Evolutionary conservation across 1,140 invertebrate genomes (phyloP).

Genomic region (Drosophila ironensis): DNA sequence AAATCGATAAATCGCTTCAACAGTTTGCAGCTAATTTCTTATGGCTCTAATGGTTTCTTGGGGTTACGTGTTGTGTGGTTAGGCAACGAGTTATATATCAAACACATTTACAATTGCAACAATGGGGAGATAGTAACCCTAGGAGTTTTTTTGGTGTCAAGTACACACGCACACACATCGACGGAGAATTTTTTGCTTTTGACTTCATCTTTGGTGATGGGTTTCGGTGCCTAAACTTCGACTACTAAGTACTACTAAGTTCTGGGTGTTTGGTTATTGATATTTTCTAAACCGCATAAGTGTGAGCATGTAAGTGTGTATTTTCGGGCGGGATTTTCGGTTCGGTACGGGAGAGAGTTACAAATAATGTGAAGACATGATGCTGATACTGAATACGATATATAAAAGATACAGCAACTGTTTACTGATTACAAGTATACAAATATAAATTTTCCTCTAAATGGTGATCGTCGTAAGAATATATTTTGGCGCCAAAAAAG

Average conservation of each 20-base stretch:
- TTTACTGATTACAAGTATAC: constrained; percentile 35
- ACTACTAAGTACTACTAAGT: constrained; percentile 11
- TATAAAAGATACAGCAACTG: constrained; percentile 32
- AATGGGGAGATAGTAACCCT: constrained; percentile 12
- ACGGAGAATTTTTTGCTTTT: constrained; percentile 13
- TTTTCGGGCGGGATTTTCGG: constrained; percentile 18
- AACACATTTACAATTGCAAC: constrained; percentile 19
- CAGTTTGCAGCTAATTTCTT: constrained; percentile 58
- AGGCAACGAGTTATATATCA: constrained; percentile 2
- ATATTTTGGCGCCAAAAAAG: constrained; percentile 21
- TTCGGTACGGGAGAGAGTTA: constrained; percentile 42
- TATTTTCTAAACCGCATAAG: constrained; percentile 27
- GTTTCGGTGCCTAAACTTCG: constrained; percentile 33
- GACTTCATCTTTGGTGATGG: constrained; percentile 18
- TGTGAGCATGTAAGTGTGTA: constrained; percentile 9
- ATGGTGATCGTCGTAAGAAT: constrained; percentile 42
- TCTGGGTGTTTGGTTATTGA: no score
- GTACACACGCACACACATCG: constrained; percentile 54
- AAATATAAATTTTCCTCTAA: constrained; percentile 42
- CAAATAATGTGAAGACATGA: constrained; percentile 62
- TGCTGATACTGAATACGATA: constrained; percentile 61
- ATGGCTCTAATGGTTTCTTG: constrained; percentile 75
- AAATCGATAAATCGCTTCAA: constrained; percentile 51
- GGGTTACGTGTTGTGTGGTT: constrained; percentile 55
- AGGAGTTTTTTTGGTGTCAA: constrained; percentile 36